These are phyloP conservation scores for Tragelaphus oryx DNA, from an alignment of 2,797 vertebrate species.

Conservation along the genomic window DNA sequence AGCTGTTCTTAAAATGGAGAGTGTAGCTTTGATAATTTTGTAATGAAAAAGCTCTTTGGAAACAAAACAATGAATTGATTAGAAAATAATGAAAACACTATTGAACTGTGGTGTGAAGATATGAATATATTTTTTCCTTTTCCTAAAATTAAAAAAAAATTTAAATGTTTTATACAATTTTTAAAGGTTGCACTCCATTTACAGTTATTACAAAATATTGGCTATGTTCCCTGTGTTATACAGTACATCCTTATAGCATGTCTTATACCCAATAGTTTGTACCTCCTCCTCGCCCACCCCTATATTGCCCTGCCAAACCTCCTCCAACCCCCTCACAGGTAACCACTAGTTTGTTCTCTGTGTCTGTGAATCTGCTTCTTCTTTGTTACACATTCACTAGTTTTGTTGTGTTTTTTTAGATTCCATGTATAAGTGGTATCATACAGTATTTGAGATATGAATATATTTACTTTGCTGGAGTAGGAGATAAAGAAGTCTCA, in stretches of 20 bases:
- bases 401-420: neutral
- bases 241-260: neutral
- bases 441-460: neutral
- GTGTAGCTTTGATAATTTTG: conserved; percentile 36
- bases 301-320: neutral
- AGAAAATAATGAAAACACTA: conserved; percentile 35
- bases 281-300: neutral
- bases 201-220: neutral
- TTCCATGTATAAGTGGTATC: neutral
- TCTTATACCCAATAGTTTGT: neutral
- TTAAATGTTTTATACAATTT: neutral
- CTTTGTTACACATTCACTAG: neutral
- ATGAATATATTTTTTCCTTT: neutral
- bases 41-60: conserved; percentile 35
- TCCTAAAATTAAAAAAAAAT: neutral
- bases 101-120: neutral
- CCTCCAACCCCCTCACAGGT: neutral
- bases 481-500: neutral
- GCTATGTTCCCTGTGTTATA: neutral
- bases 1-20: neutral
- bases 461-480: conserved; percentile 5
- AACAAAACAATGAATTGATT: neutral
- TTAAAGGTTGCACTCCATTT: neutral
- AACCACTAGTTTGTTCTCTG: neutral
- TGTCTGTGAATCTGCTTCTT: neutral